A percentile compares a stretch with the other conserved stretches of the same genome.
These are phyloP conservation scores for Stichopus chloronotus DNA, from an alignment of 35 echinoderm and acorn worm genomes.

Conservation along the genomic window DNA sequence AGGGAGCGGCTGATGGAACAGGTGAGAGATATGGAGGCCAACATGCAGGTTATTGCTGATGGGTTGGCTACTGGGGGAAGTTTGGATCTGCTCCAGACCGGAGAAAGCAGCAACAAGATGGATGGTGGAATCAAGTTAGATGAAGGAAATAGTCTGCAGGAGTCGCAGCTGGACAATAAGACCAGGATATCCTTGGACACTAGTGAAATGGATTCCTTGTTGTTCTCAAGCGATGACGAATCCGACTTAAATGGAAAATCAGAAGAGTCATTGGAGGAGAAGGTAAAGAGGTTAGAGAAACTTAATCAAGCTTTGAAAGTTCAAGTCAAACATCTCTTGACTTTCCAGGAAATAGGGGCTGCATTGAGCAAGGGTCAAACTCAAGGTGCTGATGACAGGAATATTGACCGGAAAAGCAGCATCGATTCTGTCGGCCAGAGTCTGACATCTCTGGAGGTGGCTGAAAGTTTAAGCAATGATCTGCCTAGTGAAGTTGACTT, in stretches of 20 bases:
- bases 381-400: background rate
- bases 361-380: background rate
- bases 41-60: background rate
- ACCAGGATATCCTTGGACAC: conserved; percentile 48
- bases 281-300: conserved; percentile 57
- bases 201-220: conserved; percentile 52
- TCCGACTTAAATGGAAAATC: background rate
- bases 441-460: background rate
- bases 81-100: background rate
- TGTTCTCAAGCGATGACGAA: conserved; percentile 51
- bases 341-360: conserved; percentile 17
- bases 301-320: conserved; percentile 55
- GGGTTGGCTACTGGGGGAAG: background rate
- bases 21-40: conserved; percentile 28
- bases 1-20: conserved; percentile 27
- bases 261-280: conserved; percentile 43
- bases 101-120: background rate
- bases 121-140: conserved; percentile 8
- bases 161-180: conserved; percentile 13
- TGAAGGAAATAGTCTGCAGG: conserved; percentile 12
- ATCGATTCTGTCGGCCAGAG: background rate
- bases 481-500: conserved; percentile 20
- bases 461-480: background rate
- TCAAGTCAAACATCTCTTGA: conserved; percentile 33
- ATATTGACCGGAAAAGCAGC: background rate